Evolutionary conservation across 2,113 vertebrate genomes (phyloP).

Genomic region (Phyllostomus hastatus): DNA sequence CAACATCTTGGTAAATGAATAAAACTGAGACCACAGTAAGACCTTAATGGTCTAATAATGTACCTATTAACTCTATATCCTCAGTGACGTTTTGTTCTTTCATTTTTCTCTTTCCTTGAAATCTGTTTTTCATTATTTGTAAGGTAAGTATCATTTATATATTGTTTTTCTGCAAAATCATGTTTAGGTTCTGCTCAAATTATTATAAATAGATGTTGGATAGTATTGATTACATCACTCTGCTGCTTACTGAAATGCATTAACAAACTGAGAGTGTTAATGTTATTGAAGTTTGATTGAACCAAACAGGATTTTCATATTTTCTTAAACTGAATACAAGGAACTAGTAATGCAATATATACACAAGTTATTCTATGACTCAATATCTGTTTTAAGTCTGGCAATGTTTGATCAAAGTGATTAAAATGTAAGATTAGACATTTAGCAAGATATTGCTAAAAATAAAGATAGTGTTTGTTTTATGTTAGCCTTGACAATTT

Average conservation of each 20-base stretch:
- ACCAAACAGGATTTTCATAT: not conserved
- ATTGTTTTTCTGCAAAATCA: not conserved
- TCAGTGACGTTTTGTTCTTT: not conserved
- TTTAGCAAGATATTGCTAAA: not conserved
- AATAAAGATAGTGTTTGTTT: conserved; percentile 2
- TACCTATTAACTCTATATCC: not conserved
- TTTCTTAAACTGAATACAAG: not conserved
- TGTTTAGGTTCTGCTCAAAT: not conserved
- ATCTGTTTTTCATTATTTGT: not conserved
- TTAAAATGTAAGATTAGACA: conserved; percentile 25
- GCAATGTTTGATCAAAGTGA: conserved; percentile 5
- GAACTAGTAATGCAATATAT: not conserved
- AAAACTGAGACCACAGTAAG: not conserved
- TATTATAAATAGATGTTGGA: not conserved
- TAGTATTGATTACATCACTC: not conserved
- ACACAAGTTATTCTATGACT: not conserved
- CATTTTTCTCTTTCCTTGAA: not conserved
- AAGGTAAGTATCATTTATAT: not conserved
- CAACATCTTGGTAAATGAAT: not conserved
- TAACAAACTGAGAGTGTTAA: not conserved
- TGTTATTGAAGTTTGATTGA: not conserved
- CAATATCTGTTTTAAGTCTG: conserved; percentile 49
- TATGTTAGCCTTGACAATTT: not conserved
- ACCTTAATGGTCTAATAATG: not conserved
- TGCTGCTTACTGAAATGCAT: not conserved